Evolutionary conservation across 2,797 vertebrate species (phyloP), one percentile per base, ranked within the genome.

Genomic region (Harpagifer antarcticus): DNA sequence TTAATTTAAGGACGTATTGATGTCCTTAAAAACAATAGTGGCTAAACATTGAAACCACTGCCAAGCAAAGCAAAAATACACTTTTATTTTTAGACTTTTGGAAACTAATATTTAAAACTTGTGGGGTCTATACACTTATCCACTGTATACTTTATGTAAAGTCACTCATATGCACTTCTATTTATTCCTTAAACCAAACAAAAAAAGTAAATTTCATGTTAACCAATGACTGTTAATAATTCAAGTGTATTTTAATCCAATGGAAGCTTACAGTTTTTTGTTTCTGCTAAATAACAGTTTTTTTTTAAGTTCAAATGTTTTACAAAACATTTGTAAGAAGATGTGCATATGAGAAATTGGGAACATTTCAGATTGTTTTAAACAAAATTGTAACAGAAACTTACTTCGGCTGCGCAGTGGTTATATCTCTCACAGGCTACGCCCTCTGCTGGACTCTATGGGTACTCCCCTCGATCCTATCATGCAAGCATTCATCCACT

Each of bases 151-250:
- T 68, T 23, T 47, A 17, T 59, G 66, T 79, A 53, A 69, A 58
- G 49, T 78, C 79, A 74, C 76, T 77, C 69, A 78, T 71, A 63
- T 58, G 67, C 66, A 72, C 48, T 74, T 50, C 72, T 84, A 47
- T 60, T 66, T 17, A 69, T 66, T 72, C 57, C 57, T 62, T 55
- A 61, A 81, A 60, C 73, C 76, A 81, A 76, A 78, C 67, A 45
- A 68, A 72, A 78, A 74, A 76, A 70, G 68, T 82, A 64, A 31
- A 67, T 68, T 76, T 77, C 71, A 86, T 88, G 68, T 83, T 78
- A 84, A 85, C 80, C 52, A 70, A 73, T 77, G 90, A 93, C 90
- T 93, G 91, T 91, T 92, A 91, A 75, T 67, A 66, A 89, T 85
- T 89, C 77, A 79, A 85, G 81, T 59, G 84, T 85, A 82, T 86